Evolutionary conservation across 2,888 invertebrate species (phyloP).

Genomic region (Chrysomela aeneicollis): DNA sequence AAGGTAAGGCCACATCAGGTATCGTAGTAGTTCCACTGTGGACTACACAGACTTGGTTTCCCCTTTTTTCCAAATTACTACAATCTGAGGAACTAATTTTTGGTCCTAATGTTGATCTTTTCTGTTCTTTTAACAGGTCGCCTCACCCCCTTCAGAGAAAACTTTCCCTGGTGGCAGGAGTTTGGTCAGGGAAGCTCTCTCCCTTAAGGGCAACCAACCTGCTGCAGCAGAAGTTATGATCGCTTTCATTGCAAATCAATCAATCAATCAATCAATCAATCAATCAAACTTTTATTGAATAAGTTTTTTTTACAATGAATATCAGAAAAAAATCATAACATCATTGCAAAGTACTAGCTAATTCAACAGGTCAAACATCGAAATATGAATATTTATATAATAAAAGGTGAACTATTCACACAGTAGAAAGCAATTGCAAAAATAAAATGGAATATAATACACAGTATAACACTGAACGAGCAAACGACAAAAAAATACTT

Average conservation of each 20-base stretch:
- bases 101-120: not conserved
- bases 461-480: too few species aligned
- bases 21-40: slow-evolving; percentile 22
- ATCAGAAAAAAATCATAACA: too few species aligned
- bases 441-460: too few species aligned
- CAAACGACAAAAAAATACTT: too few species aligned
- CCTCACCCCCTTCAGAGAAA: slow-evolving; percentile 6
- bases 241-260: not conserved
- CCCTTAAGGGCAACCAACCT: not conserved
- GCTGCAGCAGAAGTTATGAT: not conserved
- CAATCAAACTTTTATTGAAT: too few species aligned
- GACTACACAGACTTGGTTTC: slow-evolving; percentile 21
- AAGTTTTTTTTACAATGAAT: too few species aligned
- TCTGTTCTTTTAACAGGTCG: not conserved
- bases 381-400: too few species aligned
- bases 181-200: not conserved
- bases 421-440: too few species aligned
- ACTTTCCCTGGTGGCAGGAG: slow-evolving; percentile 2
- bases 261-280: not conserved
- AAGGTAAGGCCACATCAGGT: slow-evolving; percentile 18
- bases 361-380: too few species aligned
- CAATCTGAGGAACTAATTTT: not conserved
- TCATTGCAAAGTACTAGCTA: too few species aligned
- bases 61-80: slow-evolving; percentile 9
- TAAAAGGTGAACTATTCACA: too few species aligned